These are phyloP conservation scores for Halictus quadricinctus DNA, from an alignment of 2,888 invertebrate species.

Conservation along the genomic window DNA sequence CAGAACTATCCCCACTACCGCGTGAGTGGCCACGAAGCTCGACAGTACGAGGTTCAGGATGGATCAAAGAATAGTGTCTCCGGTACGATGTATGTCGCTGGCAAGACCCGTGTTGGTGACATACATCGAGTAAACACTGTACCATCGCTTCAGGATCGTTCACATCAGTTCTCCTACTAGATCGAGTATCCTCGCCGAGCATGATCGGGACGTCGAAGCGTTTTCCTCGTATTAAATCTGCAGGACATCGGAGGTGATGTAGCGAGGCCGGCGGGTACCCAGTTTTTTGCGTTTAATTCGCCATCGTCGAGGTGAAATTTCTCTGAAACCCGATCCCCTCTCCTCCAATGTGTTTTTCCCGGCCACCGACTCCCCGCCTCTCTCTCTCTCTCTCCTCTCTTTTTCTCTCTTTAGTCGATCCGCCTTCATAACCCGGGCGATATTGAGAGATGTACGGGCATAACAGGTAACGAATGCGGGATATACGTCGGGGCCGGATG, in stretches of 20 bases:
- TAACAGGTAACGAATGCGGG: slow-evolving; percentile 41
- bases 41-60: no score
- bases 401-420: neutral
- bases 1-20: no score
- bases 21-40: no score
- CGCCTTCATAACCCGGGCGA: slow-evolving; percentile 49
- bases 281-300: slow-evolving; percentile 48
- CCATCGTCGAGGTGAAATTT: slow-evolving; percentile 24
- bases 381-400: neutral
- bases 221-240: neutral
- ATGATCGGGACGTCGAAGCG: neutral
- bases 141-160: no score
- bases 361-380: neutral
- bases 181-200: neutral
- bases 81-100: no score
- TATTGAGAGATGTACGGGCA: slow-evolving; percentile 48
- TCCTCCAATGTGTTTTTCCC: neutral
- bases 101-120: no score
- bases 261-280: slow-evolving; percentile 28
- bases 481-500: slow-evolving; percentile 35
- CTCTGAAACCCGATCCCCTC: slow-evolving; percentile 21
- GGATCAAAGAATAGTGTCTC: no score
- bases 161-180: neutral
- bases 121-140: no score
- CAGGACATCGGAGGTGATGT: neutral